A percentile compares a stretch with the other conserved stretches of the same genome.
phyloP scores from a whole-genome alignment of 35 echinoderm and acorn worm species.

The Anneissia japonica region DNA sequence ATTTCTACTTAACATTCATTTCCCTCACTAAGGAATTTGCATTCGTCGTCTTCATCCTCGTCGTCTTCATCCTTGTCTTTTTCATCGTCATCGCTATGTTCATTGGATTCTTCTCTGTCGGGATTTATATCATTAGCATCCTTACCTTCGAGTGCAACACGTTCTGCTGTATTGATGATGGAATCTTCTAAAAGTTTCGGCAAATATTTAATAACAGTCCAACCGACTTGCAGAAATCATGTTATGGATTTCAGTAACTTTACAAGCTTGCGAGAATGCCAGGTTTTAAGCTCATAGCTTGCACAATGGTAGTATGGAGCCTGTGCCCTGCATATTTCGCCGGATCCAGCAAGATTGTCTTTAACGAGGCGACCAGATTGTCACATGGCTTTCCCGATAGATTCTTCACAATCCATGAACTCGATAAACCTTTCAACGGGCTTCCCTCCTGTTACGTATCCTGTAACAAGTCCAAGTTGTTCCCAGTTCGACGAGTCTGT shows the following conservation, averaged over 20 bases:
- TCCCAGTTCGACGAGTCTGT: slow-evolving; percentile 59
- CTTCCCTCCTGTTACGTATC: slow-evolving; percentile 17
- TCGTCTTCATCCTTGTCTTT: too few species aligned
- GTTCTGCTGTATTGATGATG: too few species aligned
- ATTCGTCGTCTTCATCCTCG: too few species aligned
- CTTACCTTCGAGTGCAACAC: too few species aligned
- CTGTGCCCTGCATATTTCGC: slow-evolving; percentile 10
- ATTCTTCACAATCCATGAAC: slow-evolving; percentile 8
- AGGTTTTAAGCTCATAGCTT: slow-evolving; percentile 10
- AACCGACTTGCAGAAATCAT: neutral
- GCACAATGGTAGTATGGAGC: neutral
- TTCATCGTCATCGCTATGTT: too few species aligned
- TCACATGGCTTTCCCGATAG: slow-evolving; percentile 2
- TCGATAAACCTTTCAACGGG: neutral
- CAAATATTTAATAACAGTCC: neutral
- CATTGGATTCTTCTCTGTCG: too few species aligned
- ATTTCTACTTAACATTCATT: too few species aligned
- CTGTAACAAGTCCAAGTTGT: slow-evolving; percentile 48
- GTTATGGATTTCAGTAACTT: neutral
- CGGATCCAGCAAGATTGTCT: slow-evolving; percentile 5
- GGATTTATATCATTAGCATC: too few species aligned
- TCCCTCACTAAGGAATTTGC: too few species aligned
- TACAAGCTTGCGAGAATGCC: slow-evolving; percentile 20
- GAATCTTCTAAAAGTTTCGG: neutral
- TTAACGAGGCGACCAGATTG: neutral